These are phyloP conservation scores for Bicyclus anynana DNA, from an alignment of 1,140 invertebrate species.

Conservation along the genomic window DNA sequence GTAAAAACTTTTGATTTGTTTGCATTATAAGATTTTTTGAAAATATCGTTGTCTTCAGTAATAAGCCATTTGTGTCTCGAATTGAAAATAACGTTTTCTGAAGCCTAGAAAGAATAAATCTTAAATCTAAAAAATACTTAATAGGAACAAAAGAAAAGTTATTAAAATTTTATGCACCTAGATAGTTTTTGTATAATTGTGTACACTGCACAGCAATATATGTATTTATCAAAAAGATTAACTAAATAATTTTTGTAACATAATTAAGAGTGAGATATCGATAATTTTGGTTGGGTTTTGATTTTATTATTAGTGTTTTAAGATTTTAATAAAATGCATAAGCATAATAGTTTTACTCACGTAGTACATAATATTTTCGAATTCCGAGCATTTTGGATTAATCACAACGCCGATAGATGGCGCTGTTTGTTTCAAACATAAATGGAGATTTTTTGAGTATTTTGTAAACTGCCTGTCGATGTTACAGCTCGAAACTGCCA, in stretches of 20 bases:
- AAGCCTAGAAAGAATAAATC: not conserved
- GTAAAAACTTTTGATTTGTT: not conserved
- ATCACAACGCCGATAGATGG: not conserved
- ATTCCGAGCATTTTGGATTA: not conserved
- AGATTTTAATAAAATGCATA: too few relatives aligned
- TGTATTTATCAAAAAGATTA: too few relatives aligned
- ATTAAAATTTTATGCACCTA: too few relatives aligned
- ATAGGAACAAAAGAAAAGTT: too few relatives aligned
- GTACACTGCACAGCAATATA: too few relatives aligned
- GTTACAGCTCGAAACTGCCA: constrained; percentile 1
- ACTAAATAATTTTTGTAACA: too few relatives aligned
- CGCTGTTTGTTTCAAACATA: not conserved
- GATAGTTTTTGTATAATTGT: too few relatives aligned
- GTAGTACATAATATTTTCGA: not conserved
- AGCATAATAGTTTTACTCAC: constrained; percentile 1
- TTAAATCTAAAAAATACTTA: not conserved
- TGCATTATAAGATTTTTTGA: not conserved
- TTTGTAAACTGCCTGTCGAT: not conserved
- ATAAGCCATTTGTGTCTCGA: constrained; percentile 2
- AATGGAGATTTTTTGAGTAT: not conserved
- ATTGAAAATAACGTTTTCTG: not conserved
- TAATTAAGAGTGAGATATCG: too few relatives aligned
- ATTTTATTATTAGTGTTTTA: too few relatives aligned
- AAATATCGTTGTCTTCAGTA: not conserved
- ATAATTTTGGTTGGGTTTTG: too few relatives aligned